Evolutionary conservation across 2,888 invertebrate species (phyloP), one percentile per base, ranked within the genome.

Genomic region (Aporophyla nigra): DNA sequence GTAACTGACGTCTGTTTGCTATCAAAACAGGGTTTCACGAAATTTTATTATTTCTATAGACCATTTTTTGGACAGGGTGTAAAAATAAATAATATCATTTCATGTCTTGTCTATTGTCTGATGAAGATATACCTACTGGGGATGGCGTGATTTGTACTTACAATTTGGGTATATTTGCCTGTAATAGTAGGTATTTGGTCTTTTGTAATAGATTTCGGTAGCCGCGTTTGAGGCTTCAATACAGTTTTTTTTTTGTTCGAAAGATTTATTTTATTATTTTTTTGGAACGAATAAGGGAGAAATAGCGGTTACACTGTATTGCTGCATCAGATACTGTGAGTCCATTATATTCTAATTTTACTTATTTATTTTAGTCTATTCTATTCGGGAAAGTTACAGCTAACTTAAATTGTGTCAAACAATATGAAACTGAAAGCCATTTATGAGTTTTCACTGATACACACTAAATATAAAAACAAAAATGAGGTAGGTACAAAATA

Each of bases 31-130:
- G 14, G 56, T 43, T n/a, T 43, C 51, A 78, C n/a, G 51, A 68
- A 65, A 58, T 58, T 63, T 63, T 74, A 65, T 79, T 79, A 79
- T 69, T 65, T 59, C 27, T 65, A 3, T 49, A 21, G 1, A 75
- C 33, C 7, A n/a, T 69, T 80, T 80, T 69, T 80, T 70, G 24
- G 79, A 56, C 65, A 66, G 24, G 7, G 5, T 16, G 16, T 65
- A 54, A 66, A 54, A 80, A 66, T 79, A 79, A 74, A 79, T 54
- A 79, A 59, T n/a, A 78, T 68, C 58, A 67, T 59, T 33, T 54
- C 27, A 24, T 67, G 21, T 58, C 54, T 46, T 33, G 27, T 14
- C 3, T 33, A 16, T 66, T 67, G 16, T 40, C 12, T 78, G 21
- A 24, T 49, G 2, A 16, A 49, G 33, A 24, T 9, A 19, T 66